Conservation (phyloP, 2,113 vertebrate species). For the Pseudorasbora parva region DNA sequence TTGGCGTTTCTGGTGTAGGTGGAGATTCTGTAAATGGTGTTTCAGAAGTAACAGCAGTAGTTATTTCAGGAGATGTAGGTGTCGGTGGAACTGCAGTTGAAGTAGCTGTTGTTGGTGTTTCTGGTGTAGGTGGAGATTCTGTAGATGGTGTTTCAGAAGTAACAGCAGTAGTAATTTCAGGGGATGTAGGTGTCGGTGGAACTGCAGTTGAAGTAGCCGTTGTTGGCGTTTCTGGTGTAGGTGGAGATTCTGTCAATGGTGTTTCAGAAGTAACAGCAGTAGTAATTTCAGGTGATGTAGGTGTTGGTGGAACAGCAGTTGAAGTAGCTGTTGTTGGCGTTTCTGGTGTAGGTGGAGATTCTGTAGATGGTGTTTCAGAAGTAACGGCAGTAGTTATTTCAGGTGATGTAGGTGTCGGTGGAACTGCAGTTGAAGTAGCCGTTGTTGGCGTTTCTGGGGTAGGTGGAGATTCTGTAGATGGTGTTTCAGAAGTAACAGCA, state of each 20-base stretch:
- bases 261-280: background rate
- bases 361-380: background rate
- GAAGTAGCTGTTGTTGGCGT: background rate
- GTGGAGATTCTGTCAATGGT: background rate
- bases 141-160: background rate
- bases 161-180: background rate
- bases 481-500: background rate
- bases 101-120: background rate
- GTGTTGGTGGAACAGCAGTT: too few species aligned
- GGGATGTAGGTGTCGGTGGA: too few species aligned
- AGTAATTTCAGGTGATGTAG: too few species aligned
- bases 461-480: background rate
- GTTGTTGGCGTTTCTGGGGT: background rate
- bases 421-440: too few species aligned
- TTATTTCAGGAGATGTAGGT: background rate
- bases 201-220: background rate
- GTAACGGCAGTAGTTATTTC: background rate
- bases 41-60: background rate
- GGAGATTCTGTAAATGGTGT: conserved; percentile 23
- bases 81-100: background rate
- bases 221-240: background rate
- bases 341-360: background rate
- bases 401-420: background rate
- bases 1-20: background rate
- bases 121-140: background rate